Base-by-base conservation (phyloP, 2,797 vertebrate genomes). In the Borostomias antarcticus region DNA sequence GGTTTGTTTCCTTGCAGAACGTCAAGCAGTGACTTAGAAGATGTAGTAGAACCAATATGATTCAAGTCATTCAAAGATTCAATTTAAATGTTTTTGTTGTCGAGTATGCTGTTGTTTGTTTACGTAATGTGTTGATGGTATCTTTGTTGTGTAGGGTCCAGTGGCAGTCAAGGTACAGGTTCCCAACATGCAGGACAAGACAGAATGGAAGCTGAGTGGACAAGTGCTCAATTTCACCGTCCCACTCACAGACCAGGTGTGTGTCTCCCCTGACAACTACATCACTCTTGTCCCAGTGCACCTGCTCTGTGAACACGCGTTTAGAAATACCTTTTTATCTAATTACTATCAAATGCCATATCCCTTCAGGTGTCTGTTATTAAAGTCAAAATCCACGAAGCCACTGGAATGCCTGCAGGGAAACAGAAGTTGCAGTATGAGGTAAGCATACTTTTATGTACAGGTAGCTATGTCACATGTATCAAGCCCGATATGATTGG, bases 171-270 rank as follows among this genome's bases (percentile, higher is more conserved):
- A 98, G 87, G 97, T 99, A 5, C 97, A 99, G 68, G 98, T 99
- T 11, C 97, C 97, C 74, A 99, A 98, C 91, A 99, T 99, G 98
- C 98, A 98, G 88, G 98, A 99, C 89, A 99, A 99, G 92, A 96
- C 94, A 0, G 98, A 99, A 94, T 99, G 98, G 98, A 99, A 99
- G 74, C 90, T 99, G 70, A 95, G 91, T 0, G 98, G 98, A 72
- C 98, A 99, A 84, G 91, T 98, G 71, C 85, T 99, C 79, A 96
- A 93, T 81, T 99, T 99, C 86, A 98, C 95, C 2, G 94, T 99
- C 43, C 97, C 97, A 0, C 95, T 98, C 59, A 94, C 96, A 45
- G 97, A 99, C 85, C 97, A 99, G 97, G 97, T 96, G 89, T 70
- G 62, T 13, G 13, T 56, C 30, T 23, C 40, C 19, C 37, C 21